These are phyloP conservation scores for Buceros bicornis DNA, from an alignment of 2,797 vertebrate species.

Conservation along the genomic window DNA sequence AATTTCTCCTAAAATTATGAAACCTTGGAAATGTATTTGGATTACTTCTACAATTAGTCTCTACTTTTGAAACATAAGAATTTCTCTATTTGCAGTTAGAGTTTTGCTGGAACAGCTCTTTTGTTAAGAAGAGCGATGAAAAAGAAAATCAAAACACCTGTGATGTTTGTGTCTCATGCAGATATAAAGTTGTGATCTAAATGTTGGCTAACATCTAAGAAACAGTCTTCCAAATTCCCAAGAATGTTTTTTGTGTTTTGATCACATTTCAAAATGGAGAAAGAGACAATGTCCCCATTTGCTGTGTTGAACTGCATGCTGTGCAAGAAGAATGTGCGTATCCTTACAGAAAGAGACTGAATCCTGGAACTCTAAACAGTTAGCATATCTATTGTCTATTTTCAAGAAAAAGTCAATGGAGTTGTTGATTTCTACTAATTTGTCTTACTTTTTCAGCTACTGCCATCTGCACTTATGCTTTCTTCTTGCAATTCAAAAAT, in stretches of 20 bases:
- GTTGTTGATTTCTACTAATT: neutral
- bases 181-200: neutral
- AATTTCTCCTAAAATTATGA: neutral
- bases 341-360: neutral
- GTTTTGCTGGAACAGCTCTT: neutral
- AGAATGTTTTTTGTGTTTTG: neutral
- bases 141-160: neutral
- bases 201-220: neutral
- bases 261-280: neutral
- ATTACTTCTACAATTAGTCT: neutral
- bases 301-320: neutral
- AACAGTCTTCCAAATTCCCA: neutral
- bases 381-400: rapidly evolving
- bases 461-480: neutral
- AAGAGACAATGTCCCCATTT: neutral
- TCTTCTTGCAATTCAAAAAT: neutral
- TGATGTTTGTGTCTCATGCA: neutral
- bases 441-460: neutral
- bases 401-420: neutral
- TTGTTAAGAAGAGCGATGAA: neutral
- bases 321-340: neutral
- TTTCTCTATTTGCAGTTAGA: neutral
- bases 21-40: neutral
- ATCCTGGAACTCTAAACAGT: neutral
- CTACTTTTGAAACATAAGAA: neutral